Evolutionary conservation across 2,797 vertebrate species (phyloP), one percentile per base, ranked within the genome.

Genomic region (Lepidocolaptes lacrymiger): DNA sequence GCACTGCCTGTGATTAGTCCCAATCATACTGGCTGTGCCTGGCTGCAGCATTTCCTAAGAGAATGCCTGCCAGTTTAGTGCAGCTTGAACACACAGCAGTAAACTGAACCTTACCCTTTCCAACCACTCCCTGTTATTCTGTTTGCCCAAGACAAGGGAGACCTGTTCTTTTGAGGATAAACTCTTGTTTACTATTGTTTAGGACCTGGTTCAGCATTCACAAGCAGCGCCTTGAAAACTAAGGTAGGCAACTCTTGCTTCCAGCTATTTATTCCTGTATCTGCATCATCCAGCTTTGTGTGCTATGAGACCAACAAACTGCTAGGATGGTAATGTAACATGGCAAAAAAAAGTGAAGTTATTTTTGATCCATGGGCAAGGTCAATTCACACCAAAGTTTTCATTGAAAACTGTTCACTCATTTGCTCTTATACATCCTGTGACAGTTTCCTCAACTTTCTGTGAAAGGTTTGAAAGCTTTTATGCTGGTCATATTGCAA

Each of bases 41-140:
- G 88, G 24, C 72, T 84, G 73, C 56, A 89, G 55, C 30, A 22
- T 88, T 92, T 89, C 91, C 89, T 44, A 62, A 79, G 94, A 39
- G 51, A 72, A 12, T 9, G 15, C 22, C 21, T 86, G 58, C 21
- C 76, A 41, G 62, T 39, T 61, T 15, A 80, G 44, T 20, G 13
- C 44, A 49, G 52, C 56, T 84, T 80, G 67, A 89, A 49, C 34
- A 93, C 28, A 61, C 61, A 61, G 62, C 44, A 71, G 69, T 11
- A 71, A 81, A 84, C 24, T 84, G 83, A 88, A 90, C 90, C 76
- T 94, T 94, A 88, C 41, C 76, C 92, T 74, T 95, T 88, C 56
- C 73, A 91, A 39, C 76, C 83, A 61, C 85, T 90, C 90, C 85
- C 69, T 95, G 49, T 37, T 71, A 62, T 39, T 91, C 68, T 77